Evolutionary conservation across 2,888 invertebrate species (phyloP).

Genomic region (Dugesia japonica): DNA sequence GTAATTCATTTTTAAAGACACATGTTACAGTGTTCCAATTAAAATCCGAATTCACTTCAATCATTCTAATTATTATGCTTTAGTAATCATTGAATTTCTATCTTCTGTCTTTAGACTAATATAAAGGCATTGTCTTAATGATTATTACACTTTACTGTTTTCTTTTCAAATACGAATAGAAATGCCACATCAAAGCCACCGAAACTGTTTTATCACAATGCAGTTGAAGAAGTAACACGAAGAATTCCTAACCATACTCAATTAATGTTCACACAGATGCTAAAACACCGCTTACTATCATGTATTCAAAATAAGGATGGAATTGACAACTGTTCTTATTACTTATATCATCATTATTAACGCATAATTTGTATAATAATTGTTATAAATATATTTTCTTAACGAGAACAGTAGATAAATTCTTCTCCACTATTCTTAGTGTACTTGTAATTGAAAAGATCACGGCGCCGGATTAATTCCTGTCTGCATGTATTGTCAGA

Average conservation of each 20-base stretch:
- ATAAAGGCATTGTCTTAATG: conserved; percentile 14
- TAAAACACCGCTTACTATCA: conserved; percentile 9
- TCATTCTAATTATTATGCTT: conserved; percentile 11
- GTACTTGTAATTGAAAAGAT: background rate
- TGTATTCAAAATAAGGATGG: background rate
- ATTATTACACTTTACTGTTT: conserved; percentile 16
- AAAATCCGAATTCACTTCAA: conserved; percentile 20
- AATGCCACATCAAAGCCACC: conserved; percentile 20
- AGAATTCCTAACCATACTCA: background rate
- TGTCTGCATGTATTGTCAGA: background rate
- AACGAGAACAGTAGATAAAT: background rate
- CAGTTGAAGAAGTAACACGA: background rate
- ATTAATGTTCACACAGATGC: conserved; percentile 16
- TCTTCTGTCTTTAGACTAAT: conserved; percentile 20
- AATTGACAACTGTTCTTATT: conserved; percentile 9
- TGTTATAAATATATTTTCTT: too few species aligned
- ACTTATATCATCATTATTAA: conserved; percentile 7
- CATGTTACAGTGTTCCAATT: conserved; percentile 16
- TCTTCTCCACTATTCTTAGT: background rate
- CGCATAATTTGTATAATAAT: conserved; percentile 9
- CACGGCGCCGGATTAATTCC: conserved; percentile 8
- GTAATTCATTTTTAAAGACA: background rate
- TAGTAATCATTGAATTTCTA: conserved; percentile 2
- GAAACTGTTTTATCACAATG: conserved; percentile 11
- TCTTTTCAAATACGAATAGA: conserved; percentile 8